Conservation (phyloP, 2,888 invertebrate species). For the Therioaphis trifolii region DNA sequence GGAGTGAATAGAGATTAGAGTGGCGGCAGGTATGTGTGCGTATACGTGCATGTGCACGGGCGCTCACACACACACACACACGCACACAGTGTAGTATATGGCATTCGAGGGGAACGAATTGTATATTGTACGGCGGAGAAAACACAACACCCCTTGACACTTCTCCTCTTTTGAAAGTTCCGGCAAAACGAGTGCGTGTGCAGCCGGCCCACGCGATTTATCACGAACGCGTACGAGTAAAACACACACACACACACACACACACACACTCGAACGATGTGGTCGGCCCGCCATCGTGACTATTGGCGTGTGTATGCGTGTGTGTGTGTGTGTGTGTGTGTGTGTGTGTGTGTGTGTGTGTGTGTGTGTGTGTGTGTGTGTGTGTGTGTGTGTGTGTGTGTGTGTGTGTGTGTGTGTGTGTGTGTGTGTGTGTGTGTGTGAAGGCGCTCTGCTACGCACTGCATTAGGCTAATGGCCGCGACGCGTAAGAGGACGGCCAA, state of each 20-base stretch:
- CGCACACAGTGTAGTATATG: not conserved
- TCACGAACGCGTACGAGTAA: not conserved
- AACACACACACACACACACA: not conserved
- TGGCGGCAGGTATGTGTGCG: not conserved
- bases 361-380: not conserved
- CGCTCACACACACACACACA: no score
- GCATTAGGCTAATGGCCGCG: constrained; percentile 57
- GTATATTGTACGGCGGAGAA: not conserved
- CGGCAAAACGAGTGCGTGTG: constrained; percentile 2
- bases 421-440: not conserved
- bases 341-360: not conserved
- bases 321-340: not conserved
- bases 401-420: not conserved
- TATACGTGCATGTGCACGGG: no score
- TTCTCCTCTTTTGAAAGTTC: not conserved
- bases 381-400: not conserved
- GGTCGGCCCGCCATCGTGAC: not conserved
- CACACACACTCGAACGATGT: not conserved
- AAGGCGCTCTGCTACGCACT: not conserved
- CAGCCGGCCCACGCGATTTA: constrained; percentile 11
- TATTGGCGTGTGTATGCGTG: not conserved
- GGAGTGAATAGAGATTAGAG: not conserved
- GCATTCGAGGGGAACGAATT: not conserved
- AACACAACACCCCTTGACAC: not conserved
- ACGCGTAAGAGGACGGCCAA: constrained; percentile 13